Percentiles rank a stretch among this genome's conserved stretches.
phyloP scores from a whole-genome alignment of 2,113 vertebrate genomes.

The Zosterops lateralis region DNA sequence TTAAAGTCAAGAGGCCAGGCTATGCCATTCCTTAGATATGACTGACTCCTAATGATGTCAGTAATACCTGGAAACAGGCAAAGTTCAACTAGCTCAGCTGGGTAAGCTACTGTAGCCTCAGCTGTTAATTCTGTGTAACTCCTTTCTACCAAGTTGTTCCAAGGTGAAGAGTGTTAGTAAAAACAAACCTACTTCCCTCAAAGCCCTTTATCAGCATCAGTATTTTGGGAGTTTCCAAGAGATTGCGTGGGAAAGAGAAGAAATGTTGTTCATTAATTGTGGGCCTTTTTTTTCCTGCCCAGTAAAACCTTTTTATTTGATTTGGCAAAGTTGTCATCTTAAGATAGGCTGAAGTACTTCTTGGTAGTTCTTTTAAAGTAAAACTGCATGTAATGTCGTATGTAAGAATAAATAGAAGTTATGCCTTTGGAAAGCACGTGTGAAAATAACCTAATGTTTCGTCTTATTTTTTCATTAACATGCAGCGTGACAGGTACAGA shows the following conservation, averaged over 20 bases:
- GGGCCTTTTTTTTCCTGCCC: neutral
- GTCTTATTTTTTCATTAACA: constrained; percentile 80
- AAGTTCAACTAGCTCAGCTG: neutral
- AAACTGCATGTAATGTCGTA: neutral
- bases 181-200: neutral
- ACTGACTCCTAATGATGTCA: neutral
- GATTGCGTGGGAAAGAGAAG: neutral
- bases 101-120: neutral
- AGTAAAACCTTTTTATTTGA: neutral
- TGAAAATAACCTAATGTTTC: constrained; percentile 69
- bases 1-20: neutral
- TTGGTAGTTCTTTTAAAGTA: neutral
- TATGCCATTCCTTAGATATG: neutral
- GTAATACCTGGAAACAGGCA: neutral
- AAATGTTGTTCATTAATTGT: neutral
- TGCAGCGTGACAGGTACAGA: constrained; percentile 87
- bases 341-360: neutral
- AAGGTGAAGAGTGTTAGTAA: neutral
- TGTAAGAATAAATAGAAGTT: constrained; percentile 4
- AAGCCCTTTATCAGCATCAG: neutral
- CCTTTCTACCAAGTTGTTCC: neutral
- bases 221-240: neutral
- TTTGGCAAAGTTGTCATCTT: neutral
- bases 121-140: neutral
- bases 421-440: neutral